A percentile compares a stretch with the other conserved stretches of the same genome.
Conservation (phyloP, 1,140 invertebrate species). For the Drosophila neocordata region DNA sequence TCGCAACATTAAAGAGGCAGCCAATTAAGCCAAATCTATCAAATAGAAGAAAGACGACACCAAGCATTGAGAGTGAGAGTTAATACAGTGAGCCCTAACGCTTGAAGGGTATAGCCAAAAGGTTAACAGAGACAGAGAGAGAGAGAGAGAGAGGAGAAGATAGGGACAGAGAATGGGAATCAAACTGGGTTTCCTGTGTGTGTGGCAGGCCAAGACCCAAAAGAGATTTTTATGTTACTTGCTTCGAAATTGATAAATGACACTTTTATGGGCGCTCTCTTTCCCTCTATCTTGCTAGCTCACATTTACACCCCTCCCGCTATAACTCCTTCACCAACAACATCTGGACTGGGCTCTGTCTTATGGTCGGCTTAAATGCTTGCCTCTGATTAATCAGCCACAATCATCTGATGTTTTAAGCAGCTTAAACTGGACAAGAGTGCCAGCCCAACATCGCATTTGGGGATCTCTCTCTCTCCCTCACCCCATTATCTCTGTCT, state of each 20-base stretch:
- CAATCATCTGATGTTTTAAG: slow-evolving; percentile 81
- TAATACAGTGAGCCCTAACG: neutral
- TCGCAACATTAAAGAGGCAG: slow-evolving; percentile 70
- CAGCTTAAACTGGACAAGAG: slow-evolving; percentile 67
- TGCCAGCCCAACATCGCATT: slow-evolving; percentile 25
- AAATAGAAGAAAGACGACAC: slow-evolving; percentile 6
- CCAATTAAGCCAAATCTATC: slow-evolving; percentile 78
- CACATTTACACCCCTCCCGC: too few species aligned
- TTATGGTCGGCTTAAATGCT: slow-evolving; percentile 68
- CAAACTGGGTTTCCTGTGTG: slow-evolving; percentile 42
- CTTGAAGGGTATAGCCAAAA: too few species aligned
- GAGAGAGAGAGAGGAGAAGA: neutral
- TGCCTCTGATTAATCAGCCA: slow-evolving; percentile 79
- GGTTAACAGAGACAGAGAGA: too few species aligned
- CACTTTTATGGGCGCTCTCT: slow-evolving; percentile 67
- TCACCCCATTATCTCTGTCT: neutral
- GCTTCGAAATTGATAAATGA: slow-evolving; percentile 73
- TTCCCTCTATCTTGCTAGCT: neutral
- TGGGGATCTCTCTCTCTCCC: slow-evolving; percentile 12
- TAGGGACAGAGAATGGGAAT: neutral
- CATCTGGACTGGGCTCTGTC: slow-evolving; percentile 10
- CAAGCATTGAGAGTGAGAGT: neutral
- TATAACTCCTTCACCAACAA: too few species aligned
- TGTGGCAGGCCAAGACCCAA: slow-evolving; percentile 41
- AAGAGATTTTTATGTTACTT: slow-evolving; percentile 56